A percentile compares a stretch with the other conserved stretches of the same genome.
Evolutionary conservation across 2,888 invertebrate species (phyloP).

Genomic region (Pyrochroa serraticornis): DNA sequence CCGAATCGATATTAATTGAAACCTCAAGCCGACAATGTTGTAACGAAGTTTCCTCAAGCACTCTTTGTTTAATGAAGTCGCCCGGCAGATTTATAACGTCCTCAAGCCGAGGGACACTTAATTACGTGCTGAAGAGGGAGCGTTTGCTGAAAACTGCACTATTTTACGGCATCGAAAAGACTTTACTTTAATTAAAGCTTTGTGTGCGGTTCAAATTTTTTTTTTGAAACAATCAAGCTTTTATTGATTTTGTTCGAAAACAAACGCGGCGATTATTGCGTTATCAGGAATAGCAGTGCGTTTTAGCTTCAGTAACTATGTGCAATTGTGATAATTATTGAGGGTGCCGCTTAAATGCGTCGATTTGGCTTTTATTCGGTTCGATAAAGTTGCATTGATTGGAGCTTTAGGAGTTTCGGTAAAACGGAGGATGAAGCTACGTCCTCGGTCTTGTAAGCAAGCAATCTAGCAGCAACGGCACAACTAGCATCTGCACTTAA

Average conservation of each 20-base stretch:
- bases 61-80: conserved; percentile 41
- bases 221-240: conserved; percentile 14
- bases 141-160: conserved; percentile 30
- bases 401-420: conserved; percentile 2
- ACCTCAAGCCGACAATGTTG: conserved; percentile 44
- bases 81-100: conserved; percentile 41
- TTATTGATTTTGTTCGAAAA: conserved; percentile 1
- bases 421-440: conserved; percentile 16
- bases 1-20: conserved; percentile 47
- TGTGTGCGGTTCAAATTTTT: conserved; percentile 24
- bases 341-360: no score
- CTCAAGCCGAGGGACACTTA: conserved; percentile 40
- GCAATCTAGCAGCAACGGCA: conserved; percentile 6
- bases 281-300: no score
- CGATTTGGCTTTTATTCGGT: no score
- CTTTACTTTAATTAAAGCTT: conserved; percentile 40
- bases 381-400: no score
- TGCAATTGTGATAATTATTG: no score
- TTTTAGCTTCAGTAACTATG: no score
- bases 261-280: no score
- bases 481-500: conserved; percentile 42
- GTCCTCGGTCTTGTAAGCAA: background rate
- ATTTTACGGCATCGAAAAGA: conserved; percentile 22
- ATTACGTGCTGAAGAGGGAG: conserved; percentile 36
- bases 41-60: conserved; percentile 47